These are phyloP conservation scores for Anas platyrhynchos DNA, from an alignment of 2,113 vertebrate species.

Conservation along the genomic window DNA sequence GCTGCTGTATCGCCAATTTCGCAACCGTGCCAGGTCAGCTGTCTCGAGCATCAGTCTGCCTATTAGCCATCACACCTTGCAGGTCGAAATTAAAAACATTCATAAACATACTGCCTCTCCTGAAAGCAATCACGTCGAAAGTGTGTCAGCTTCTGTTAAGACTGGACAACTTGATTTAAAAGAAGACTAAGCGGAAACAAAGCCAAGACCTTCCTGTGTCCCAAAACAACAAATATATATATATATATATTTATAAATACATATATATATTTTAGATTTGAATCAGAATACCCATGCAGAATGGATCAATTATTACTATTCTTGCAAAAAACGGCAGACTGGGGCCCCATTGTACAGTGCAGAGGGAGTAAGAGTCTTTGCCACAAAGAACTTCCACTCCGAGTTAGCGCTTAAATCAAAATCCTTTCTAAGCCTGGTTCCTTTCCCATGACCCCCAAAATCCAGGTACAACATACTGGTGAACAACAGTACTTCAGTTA, in stretches of 20 bases:
- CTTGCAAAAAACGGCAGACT: background rate
- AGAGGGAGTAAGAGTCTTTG: background rate
- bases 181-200: background rate
- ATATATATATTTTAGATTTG: background rate
- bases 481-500: background rate
- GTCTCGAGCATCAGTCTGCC: background rate
- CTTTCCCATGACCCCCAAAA: conserved; percentile 42
- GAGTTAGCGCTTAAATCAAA: conserved; percentile 31
- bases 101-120: background rate
- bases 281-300: background rate
- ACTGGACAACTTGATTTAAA: background rate
- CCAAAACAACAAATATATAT: background rate
- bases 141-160: background rate
- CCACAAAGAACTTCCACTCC: background rate
- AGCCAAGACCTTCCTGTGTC: background rate
- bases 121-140: background rate
- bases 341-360: background rate
- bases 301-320: background rate
- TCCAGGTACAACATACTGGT: background rate
- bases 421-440: conserved; percentile 11
- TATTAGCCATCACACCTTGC: background rate
- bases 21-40: background rate
- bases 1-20: background rate
- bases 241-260: no score
- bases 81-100: background rate